Conservation (phyloP, 2,113 vertebrate species). For the Reinhardtius hippoglossoides region DNA sequence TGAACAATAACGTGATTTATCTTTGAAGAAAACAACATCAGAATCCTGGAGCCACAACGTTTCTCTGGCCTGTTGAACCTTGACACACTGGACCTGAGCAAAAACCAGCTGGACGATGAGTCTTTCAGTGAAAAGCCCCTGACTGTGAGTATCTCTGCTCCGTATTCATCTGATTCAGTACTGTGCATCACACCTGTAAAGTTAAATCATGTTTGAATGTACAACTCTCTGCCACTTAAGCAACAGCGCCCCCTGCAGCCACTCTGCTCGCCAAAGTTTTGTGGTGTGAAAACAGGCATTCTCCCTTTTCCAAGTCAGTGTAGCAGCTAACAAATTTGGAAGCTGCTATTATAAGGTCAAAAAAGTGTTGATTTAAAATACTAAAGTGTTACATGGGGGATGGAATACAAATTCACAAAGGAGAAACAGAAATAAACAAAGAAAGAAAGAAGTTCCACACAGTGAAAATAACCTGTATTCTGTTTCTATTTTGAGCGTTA, state of each 20-base stretch:
- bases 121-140: slow-evolving; percentile 77
- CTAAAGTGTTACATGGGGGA: too few relatives aligned
- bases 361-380: too few relatives aligned
- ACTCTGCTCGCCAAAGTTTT: not conserved
- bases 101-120: slow-evolving; percentile 80
- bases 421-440: too few relatives aligned
- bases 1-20: slow-evolving; percentile 14
- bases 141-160: slow-evolving; percentile 64
- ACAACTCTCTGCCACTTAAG: not conserved
- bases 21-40: slow-evolving; percentile 83
- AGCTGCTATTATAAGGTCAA: not conserved
- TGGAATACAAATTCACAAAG: not conserved
- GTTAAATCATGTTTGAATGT: not conserved
- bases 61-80: slow-evolving; percentile 82
- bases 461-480: not conserved
- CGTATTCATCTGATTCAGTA: not conserved
- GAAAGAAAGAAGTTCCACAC: not conserved
- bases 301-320: too few relatives aligned
- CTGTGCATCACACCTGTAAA: too few relatives aligned
- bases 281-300: too few relatives aligned
- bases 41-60: slow-evolving; percentile 60
- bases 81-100: slow-evolving; percentile 84
- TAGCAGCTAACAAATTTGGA: not conserved
- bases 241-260: not conserved
- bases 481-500: not conserved